Conservation (phyloP, 2,113 vertebrate genomes). For the Malurus melanocephalus region DNA sequence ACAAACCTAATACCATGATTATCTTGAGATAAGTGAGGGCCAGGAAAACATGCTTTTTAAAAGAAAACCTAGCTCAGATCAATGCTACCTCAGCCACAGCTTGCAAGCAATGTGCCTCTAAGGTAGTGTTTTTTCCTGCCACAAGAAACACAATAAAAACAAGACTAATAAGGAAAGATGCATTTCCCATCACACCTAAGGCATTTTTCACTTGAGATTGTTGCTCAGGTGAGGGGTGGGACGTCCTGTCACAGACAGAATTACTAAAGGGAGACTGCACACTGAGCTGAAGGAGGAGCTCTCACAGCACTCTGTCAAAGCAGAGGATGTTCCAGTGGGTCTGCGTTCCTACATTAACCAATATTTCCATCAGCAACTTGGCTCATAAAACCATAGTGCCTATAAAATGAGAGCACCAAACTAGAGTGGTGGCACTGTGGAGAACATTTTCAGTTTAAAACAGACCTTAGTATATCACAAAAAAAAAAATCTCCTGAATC, state of each 20-base stretch:
- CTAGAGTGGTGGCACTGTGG: background rate
- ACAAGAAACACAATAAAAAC: background rate
- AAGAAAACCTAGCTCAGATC: background rate
- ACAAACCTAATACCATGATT: background rate
- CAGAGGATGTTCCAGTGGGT: background rate
- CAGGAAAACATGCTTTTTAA: background rate
- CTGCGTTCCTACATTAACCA: background rate
- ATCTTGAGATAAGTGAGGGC: background rate
- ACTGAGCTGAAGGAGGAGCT: background rate
- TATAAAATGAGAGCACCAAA: background rate
- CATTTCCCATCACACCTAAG: background rate
- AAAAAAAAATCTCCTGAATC: background rate
- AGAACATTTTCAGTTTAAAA: background rate
- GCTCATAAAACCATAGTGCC: background rate
- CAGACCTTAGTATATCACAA: background rate
- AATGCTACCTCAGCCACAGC: background rate
- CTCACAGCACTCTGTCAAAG: fast-evolving
- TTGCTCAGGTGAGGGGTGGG: background rate
- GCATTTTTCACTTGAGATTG: background rate
- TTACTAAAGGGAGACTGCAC: background rate
- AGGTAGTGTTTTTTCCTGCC: background rate
- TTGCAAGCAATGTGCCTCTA: background rate
- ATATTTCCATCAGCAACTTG: background rate
- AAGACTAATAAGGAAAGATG: background rate
- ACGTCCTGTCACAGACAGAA: background rate